These are phyloP conservation scores for Hecatera dysodea DNA, from an alignment of 2,888 invertebrate genomes.

Conservation along the genomic window DNA sequence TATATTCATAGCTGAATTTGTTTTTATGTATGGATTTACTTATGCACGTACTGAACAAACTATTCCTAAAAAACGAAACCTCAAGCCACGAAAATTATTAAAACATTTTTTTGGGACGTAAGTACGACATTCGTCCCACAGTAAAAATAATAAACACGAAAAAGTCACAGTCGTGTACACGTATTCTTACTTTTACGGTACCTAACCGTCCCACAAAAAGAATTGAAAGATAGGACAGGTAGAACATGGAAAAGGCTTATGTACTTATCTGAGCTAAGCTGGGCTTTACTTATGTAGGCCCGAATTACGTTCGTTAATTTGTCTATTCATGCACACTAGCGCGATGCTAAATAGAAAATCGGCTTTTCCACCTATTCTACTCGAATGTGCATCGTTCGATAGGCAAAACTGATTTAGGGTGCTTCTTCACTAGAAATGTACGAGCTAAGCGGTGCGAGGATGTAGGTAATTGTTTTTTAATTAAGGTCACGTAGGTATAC, in stretches of 20 bases:
- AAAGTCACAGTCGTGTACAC: no score
- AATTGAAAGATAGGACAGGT: neutral
- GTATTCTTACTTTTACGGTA: neutral
- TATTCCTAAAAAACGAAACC: no score
- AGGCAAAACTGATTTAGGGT: neutral
- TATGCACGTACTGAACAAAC: no score
- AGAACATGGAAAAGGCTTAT: constrained; percentile 14
- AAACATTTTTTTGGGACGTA: neutral
- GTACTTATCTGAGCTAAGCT: constrained; percentile 24
- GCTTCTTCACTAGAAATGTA: neutral
- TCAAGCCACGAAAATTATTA: no score
- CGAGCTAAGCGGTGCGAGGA: neutral
- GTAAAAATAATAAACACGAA: neutral
- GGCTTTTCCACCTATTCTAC: neutral
- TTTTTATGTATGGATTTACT: no score
- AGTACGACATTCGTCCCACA: neutral
- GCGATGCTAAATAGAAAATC: constrained; percentile 23
- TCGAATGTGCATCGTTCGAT: neutral
- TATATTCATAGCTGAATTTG: no score
- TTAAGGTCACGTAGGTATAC: no score
- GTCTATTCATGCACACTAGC: constrained; percentile 10
- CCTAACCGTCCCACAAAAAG: neutral
- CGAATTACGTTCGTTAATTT: constrained; percentile 24
- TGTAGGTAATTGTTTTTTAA: no score
- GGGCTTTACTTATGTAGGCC: constrained; percentile 23